These are phyloP conservation scores for Lapara coniferarum DNA, from an alignment of 2,888 invertebrate species.

Conservation along the genomic window DNA sequence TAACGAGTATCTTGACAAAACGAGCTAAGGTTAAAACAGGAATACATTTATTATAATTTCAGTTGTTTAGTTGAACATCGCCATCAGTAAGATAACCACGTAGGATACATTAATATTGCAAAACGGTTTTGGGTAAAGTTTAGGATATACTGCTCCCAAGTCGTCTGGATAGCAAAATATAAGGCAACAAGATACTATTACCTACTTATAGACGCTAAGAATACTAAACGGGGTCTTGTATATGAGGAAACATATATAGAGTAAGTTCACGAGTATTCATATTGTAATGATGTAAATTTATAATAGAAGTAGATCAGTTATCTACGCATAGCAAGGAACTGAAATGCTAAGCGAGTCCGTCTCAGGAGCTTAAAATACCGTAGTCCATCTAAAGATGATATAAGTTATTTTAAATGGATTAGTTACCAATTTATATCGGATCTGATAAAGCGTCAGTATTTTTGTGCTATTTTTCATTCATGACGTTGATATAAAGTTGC, in stretches of 20 bases:
- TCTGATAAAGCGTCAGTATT: too few species aligned
- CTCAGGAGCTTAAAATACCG: neutral
- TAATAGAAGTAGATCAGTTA: neutral
- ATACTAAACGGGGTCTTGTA: conserved; percentile 31
- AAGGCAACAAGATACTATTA: conserved; percentile 43
- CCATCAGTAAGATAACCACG: conserved; percentile 73
- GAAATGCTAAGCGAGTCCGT: neutral
- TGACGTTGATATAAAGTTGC: neutral
- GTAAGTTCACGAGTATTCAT: neutral
- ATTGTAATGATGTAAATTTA: neutral
- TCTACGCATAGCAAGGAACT: neutral
- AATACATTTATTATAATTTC: conserved; percentile 44
- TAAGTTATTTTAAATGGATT: too few species aligned
- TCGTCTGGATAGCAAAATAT: conserved; percentile 42
- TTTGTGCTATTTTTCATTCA: neutral
- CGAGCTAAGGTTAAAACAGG: conserved; percentile 41
- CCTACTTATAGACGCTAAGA: conserved; percentile 33
- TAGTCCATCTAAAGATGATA: neutral
- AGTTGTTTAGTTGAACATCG: conserved; percentile 41
- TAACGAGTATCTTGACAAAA: conserved; percentile 33
- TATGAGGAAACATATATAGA: neutral
- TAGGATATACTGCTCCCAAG: conserved; percentile 69
- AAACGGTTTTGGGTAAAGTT: conserved; percentile 74
- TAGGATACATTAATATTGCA: conserved; percentile 76
- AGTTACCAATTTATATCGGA: too few species aligned